Conservation (phyloP, 2,113 vertebrate species). For the Psittacus erithacus region DNA sequence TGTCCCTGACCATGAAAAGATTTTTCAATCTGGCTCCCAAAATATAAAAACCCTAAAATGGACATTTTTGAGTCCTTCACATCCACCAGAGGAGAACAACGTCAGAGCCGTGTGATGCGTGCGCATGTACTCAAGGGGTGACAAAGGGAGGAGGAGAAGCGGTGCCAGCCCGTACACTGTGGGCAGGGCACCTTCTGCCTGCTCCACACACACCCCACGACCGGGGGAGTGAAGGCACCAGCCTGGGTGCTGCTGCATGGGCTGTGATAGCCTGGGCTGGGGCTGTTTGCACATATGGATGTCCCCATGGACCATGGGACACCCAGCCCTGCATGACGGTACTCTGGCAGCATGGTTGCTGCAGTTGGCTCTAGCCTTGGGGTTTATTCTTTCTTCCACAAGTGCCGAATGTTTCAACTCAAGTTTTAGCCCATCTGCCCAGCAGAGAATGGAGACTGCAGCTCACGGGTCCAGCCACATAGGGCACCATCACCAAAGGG, state of each 20-base stretch:
- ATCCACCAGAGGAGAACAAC: background rate
- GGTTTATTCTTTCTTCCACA: slow-evolving; percentile 23
- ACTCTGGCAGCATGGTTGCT: background rate
- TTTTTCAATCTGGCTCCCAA: slow-evolving; percentile 16
- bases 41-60: slow-evolving; percentile 65
- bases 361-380: background rate
- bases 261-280: background rate
- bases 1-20: slow-evolving; percentile 40
- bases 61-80: slow-evolving; percentile 33
- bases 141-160: background rate
- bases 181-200: background rate
- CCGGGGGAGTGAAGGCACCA: background rate
- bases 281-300: background rate
- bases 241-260: background rate
- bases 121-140: background rate
- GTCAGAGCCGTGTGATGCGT: background rate
- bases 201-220: background rate
- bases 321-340: fast-evolving
- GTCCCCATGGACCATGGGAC: background rate
- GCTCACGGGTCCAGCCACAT: fast-evolving
- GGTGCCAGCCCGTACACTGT: background rate
- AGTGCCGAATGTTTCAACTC: background rate
- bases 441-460: background rate
- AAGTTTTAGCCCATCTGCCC: background rate
- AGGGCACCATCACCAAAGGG: background rate